Evolutionary conservation across 2,797 vertebrate species (phyloP), one percentile per base, ranked within the genome.

Genomic region (Rhynchotus rufescens): DNA sequence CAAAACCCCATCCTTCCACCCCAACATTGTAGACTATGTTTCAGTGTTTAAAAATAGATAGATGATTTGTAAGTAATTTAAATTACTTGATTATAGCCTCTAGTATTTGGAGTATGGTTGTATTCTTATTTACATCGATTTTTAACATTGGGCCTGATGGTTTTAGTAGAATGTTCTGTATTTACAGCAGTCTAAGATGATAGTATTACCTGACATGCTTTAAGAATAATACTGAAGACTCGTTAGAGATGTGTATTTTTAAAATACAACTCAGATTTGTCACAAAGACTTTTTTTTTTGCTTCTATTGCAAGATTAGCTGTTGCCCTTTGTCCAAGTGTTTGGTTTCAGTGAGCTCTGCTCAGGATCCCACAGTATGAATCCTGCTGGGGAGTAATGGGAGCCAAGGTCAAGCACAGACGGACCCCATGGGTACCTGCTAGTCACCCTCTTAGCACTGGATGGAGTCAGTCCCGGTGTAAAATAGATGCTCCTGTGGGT

Each of bases 331-430:
- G 74, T 81, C 56, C 74, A 66, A 84, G 76, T 64, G 32, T 12
- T 40, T 45, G 36, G 19, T 26, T 68, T 66, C 65, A 87, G 8
- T 30, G 51, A 88, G 61, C 80, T 69, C 67, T 66, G 36, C 44
- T 76, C 76, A 79, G 81, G 75, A 92, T 96, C 91, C 91, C 90
- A 75, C 91, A 96, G 86, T 91, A 94, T 89, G 72, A 64, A 49
- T 80, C 86, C 74, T 80, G 40, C 34, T 71, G 88, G 80, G 89
- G 67, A 85, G 89, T 67, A 82, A 85, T 15, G 7, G 86, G 91
- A 96, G 52, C 79, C 78, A 78, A 93, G 64, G 76, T 2, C 32
- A 86, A 91, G 90, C 83, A 92, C 77, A 74, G 66, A 92, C 89
- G 36, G 79, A 61, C n/a, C 54, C 23, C 84, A 13, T 42, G 40